Conservation (phyloP, 2,888 invertebrate genomes). For the Tetheella fluctuosa region DNA sequence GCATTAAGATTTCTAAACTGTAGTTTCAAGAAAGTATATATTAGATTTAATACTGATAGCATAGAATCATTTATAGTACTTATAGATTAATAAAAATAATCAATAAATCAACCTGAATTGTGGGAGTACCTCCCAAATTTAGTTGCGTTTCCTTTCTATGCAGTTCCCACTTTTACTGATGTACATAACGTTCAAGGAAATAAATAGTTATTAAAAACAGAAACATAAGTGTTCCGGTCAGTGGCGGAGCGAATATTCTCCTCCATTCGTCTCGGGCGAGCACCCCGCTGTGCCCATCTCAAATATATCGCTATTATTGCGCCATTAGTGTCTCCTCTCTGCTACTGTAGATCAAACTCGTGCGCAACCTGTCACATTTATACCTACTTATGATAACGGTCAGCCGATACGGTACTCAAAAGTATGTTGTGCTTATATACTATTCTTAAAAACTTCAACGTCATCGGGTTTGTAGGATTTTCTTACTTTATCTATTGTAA, state of each 20-base stretch:
- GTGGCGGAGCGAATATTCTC: constrained; percentile 46
- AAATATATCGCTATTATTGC: constrained; percentile 70
- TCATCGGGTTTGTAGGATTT: too few species aligned
- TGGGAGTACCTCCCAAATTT: too few species aligned
- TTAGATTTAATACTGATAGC: too few species aligned
- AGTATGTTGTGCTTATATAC: too few species aligned
- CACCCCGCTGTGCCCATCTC: constrained; percentile 68
- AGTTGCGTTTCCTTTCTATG: too few species aligned
- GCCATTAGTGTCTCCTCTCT: constrained; percentile 60
- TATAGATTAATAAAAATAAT: too few species aligned
- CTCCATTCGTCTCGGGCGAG: constrained; percentile 48
- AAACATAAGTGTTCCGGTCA: constrained; percentile 33
- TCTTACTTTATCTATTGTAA: too few species aligned
- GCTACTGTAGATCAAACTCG: constrained; percentile 72
- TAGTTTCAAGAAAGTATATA: too few species aligned
- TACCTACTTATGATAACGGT: constrained; percentile 51
- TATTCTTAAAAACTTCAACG: too few species aligned
- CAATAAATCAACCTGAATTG: too few species aligned
- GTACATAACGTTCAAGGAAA: constrained; percentile 37
- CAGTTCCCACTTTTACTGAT: not conserved
- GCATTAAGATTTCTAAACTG: not conserved
- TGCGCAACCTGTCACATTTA: constrained; percentile 61
- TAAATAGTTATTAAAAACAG: constrained; percentile 42
- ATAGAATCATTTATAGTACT: too few species aligned
- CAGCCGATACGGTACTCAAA: not conserved